A percentile compares a stretch with the other conserved stretches of the same genome.
Evolutionary conservation across 2,888 invertebrate genomes (phyloP).

Genomic region (Chrysina gloriosa): DNA sequence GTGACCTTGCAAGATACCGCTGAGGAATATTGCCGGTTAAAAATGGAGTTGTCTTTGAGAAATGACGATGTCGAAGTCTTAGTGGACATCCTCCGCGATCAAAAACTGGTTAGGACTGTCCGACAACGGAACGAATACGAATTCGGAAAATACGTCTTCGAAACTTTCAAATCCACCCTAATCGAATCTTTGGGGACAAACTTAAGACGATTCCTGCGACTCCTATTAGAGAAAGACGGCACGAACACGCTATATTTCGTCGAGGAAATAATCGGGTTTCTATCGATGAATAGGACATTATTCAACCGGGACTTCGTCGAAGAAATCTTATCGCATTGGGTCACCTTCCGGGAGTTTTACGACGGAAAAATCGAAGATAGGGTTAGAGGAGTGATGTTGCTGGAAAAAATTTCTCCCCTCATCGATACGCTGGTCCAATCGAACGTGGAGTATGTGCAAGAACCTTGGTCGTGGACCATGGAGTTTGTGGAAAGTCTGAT

Average conservation of each 20-base stretch:
- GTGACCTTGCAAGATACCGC: constrained; percentile 44
- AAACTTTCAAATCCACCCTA: constrained; percentile 54
- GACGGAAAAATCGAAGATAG: constrained; percentile 42
- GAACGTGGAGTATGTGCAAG: background rate
- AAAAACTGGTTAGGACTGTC: constrained; percentile 49
- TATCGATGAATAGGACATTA: constrained; percentile 42
- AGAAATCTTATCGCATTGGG: constrained; percentile 51
- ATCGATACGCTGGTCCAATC: background rate
- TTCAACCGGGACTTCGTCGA: constrained; percentile 43
- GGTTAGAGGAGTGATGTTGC: constrained; percentile 51
- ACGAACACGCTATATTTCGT: constrained; percentile 24
- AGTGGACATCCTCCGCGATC: constrained; percentile 50
- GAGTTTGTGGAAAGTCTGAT: constrained; percentile 41
- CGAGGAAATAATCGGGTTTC: constrained; percentile 46
- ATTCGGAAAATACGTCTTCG: constrained; percentile 56
- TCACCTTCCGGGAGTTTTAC: constrained; percentile 51
- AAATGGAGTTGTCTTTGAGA: constrained; percentile 52
- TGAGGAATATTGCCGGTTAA: constrained; percentile 45
- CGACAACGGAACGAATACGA: constrained; percentile 49
- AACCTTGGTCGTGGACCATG: constrained; percentile 40
- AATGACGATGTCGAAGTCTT: constrained; percentile 48
- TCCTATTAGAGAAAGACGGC: constrained; percentile 6
- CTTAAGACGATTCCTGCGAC: constrained; percentile 51
- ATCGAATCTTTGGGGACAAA: constrained; percentile 52
- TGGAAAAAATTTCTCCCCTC: constrained; percentile 45